Evolutionary conservation across 2,113 vertebrate genomes (phyloP).

Genomic region (Vimba vimba): DNA sequence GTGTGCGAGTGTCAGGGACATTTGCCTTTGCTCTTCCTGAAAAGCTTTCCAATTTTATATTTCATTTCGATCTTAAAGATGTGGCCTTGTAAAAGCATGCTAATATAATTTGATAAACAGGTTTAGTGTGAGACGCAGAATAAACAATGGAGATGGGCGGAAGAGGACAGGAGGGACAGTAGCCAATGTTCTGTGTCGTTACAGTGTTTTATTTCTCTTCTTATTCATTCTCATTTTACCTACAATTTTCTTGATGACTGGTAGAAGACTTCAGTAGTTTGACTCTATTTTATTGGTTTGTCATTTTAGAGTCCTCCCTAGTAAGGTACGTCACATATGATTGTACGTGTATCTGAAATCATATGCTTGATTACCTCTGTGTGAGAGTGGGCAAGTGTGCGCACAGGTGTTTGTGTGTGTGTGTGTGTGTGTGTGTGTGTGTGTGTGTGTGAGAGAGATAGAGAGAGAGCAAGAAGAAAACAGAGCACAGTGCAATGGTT

Average conservation of each 20-base stretch:
- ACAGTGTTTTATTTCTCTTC: constrained; percentile 43
- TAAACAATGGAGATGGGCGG: not conserved
- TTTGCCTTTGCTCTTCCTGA: constrained; percentile 43
- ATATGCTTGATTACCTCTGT: constrained; percentile 80
- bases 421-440: constrained; percentile 48
- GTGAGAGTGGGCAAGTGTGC: constrained; percentile 40
- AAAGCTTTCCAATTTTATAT: constrained; percentile 42
- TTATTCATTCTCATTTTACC: constrained; percentile 31
- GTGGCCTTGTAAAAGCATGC: constrained; percentile 41
- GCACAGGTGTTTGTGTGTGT: constrained; percentile 53
- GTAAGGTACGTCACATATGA: constrained; percentile 52
- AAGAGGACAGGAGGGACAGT: constrained; percentile 26
- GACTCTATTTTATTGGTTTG: constrained; percentile 50
- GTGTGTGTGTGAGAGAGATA: not conserved
- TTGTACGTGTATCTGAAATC: constrained; percentile 76
- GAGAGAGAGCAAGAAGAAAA: constrained; percentile 23
- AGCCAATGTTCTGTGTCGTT: constrained; percentile 43
- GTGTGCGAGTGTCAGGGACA: constrained; percentile 26
- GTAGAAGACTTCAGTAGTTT: constrained; percentile 40
- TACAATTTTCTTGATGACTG: constrained; percentile 19
- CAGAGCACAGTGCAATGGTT: constrained; percentile 68
- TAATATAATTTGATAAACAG: constrained; percentile 37
- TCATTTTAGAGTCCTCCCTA: constrained; percentile 34
- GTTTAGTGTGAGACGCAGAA: constrained; percentile 32
- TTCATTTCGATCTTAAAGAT: constrained; percentile 42